Evolutionary conservation across 2,113 vertebrate species (phyloP).

Genomic region (Catagonus wagneri): DNA sequence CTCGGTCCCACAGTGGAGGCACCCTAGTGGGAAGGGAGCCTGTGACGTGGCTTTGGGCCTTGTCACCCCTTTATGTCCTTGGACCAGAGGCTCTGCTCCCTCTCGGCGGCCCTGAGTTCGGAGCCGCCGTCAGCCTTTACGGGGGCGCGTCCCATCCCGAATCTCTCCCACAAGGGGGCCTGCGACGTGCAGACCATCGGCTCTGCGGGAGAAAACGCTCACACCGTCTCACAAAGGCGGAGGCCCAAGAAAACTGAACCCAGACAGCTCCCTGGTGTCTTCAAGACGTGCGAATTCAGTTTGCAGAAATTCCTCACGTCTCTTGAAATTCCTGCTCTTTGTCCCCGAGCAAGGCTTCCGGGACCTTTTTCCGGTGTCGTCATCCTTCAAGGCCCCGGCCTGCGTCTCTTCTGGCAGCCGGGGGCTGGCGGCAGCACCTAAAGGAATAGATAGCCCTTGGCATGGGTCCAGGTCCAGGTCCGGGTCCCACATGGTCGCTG

Average conservation of each 20-base stretch:
- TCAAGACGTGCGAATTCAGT: neutral
- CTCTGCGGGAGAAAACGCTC: neutral
- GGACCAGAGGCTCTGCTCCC: rapidly evolving
- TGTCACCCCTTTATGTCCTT: too few relatives aligned
- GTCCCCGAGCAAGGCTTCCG: neutral
- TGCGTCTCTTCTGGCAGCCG: rapidly evolving
- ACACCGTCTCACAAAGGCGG: neutral
- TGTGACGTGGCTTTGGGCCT: too few relatives aligned
- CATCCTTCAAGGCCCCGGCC: too few relatives aligned
- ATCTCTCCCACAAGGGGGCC: too few relatives aligned
- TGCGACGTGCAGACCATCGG: too few relatives aligned
- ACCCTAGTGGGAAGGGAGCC: too few relatives aligned
- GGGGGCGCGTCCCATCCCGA: too few relatives aligned
- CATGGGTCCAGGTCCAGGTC: too few relatives aligned
- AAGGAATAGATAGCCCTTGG: neutral
- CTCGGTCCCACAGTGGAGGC: too few relatives aligned
- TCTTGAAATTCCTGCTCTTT: too few relatives aligned
- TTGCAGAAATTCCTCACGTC: neutral
- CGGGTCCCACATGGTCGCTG: neutral
- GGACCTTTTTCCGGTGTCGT: neutral
- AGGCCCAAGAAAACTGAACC: neutral
- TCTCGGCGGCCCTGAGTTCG: rapidly evolving
- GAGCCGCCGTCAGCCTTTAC: too few relatives aligned
- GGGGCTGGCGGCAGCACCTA: rapidly evolving
- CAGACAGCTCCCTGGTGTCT: neutral